Percentiles rank a stretch among this genome's conserved stretches.
These are phyloP conservation scores for Cepaea hortensis DNA, from an alignment of 2,888 invertebrate genomes.

Conservation along the genomic window DNA sequence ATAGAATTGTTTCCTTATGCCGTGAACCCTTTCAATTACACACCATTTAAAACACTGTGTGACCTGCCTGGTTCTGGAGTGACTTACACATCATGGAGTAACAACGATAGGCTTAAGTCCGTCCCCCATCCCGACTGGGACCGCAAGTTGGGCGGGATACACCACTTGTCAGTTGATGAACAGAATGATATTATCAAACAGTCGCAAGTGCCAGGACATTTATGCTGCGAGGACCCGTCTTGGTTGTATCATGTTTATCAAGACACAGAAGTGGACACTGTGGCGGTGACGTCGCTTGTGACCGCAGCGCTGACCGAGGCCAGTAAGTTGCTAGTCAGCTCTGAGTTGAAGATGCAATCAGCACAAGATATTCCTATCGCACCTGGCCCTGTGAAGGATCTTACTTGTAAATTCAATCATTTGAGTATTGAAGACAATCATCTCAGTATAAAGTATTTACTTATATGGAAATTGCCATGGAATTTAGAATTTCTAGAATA, in stretches of 20 bases:
- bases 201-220: slow-evolving; percentile 74
- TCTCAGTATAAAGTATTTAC: background rate
- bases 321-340: background rate
- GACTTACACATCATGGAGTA: slow-evolving; percentile 76
- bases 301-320: slow-evolving; percentile 51
- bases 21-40: slow-evolving; percentile 76
- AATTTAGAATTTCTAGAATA: slow-evolving; percentile 35
- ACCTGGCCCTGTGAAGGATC: slow-evolving; percentile 32
- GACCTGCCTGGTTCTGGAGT: slow-evolving; percentile 71
- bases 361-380: background rate
- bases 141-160: slow-evolving; percentile 75
- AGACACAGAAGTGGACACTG: slow-evolving; percentile 77
- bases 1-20: slow-evolving; percentile 79
- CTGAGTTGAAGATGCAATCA: background rate
- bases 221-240: slow-evolving; percentile 78
- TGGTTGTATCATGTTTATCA: slow-evolving; percentile 79
- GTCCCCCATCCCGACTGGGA: slow-evolving; percentile 75
- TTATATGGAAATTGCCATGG: slow-evolving; percentile 39
- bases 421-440: background rate
- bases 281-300: slow-evolving; percentile 58
- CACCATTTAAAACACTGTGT: slow-evolving; percentile 77
- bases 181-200: slow-evolving; percentile 69
- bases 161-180: slow-evolving; percentile 70
- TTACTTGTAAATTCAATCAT: background rate
- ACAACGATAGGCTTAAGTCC: slow-evolving; percentile 69